Percentiles rank a stretch among this genome's conserved stretches.
Conservation (phyloP, 2,113 vertebrate species). For the Enhydra lutris region DNA sequence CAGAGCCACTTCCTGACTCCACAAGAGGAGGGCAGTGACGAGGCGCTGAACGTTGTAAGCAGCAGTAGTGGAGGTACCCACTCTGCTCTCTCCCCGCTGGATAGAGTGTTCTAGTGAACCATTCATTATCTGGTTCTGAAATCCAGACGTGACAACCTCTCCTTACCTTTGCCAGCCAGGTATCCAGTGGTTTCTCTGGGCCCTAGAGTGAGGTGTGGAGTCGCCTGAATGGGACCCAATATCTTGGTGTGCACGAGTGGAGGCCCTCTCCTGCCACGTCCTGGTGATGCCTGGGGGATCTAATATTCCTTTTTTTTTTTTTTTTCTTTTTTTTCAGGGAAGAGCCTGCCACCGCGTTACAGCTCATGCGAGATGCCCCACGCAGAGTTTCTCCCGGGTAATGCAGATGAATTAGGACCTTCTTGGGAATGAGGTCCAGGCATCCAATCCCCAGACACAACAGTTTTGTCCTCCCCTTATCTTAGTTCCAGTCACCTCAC, state of each 20-base stretch:
- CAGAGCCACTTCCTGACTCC: background rate
- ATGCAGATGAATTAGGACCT: background rate
- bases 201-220: background rate
- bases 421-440: background rate
- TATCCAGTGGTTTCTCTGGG: background rate
- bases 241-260: background rate
- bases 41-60: background rate
- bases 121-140: background rate
- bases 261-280: background rate
- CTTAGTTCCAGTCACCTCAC: background rate
- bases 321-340: background rate
- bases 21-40: background rate
- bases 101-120: too few species aligned
- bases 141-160: background rate
- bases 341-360: background rate
- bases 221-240: background rate
- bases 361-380: background rate
- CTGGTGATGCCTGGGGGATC: background rate
- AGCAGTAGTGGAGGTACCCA: background rate
- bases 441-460: background rate
- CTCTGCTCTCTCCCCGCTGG: background rate
- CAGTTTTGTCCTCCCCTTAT: background rate
- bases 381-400: background rate
- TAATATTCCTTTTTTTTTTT: background rate
- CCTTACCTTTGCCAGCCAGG: background rate